Evolutionary conservation across 2,888 invertebrate genomes (phyloP).

Genomic region (Andrena trimmerana): DNA sequence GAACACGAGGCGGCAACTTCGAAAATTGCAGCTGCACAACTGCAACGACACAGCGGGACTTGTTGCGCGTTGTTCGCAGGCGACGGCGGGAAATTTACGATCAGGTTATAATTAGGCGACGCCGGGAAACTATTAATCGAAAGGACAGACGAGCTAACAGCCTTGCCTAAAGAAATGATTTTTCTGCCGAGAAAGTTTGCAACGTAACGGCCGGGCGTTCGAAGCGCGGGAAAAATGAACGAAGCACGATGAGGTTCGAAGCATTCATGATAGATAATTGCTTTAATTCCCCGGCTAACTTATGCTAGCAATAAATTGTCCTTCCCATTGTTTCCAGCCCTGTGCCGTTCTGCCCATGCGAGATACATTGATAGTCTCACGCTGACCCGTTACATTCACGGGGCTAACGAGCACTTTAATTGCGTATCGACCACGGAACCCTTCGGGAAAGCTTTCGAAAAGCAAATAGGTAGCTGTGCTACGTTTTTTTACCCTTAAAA

Average conservation of each 20-base stretch:
- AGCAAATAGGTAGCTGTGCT: conserved; percentile 18
- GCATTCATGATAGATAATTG: conserved; percentile 5
- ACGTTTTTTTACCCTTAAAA: conserved; percentile 37
- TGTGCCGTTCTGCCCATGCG: not conserved
- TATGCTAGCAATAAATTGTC: conserved; percentile 8
- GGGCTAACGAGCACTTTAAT: conserved; percentile 66
- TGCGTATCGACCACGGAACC: conserved; percentile 51
- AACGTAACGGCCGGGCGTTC: too few relatives aligned
- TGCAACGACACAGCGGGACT: not conserved
- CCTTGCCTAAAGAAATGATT: not conserved
- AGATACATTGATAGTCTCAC: conserved; percentile 47
- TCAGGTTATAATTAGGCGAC: not conserved
- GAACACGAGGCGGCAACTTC: not conserved
- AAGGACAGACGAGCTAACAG: not conserved
- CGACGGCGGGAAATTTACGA: not conserved
- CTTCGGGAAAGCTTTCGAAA: conserved; percentile 17
- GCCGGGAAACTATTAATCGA: not conserved
- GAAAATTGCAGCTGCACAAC: conserved; percentile 6
- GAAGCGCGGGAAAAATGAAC: not conserved
- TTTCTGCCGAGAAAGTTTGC: too few relatives aligned
- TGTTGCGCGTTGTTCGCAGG: conserved; percentile 33
- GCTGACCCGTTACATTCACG: conserved; percentile 19
- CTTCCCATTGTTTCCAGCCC: conserved; percentile 5
- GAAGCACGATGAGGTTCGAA: too few relatives aligned
- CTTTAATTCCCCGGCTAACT: not conserved